These are phyloP conservation scores for Nycticryphes semicollaris DNA, from an alignment of 2,113 vertebrate genomes.

Conservation along the genomic window DNA sequence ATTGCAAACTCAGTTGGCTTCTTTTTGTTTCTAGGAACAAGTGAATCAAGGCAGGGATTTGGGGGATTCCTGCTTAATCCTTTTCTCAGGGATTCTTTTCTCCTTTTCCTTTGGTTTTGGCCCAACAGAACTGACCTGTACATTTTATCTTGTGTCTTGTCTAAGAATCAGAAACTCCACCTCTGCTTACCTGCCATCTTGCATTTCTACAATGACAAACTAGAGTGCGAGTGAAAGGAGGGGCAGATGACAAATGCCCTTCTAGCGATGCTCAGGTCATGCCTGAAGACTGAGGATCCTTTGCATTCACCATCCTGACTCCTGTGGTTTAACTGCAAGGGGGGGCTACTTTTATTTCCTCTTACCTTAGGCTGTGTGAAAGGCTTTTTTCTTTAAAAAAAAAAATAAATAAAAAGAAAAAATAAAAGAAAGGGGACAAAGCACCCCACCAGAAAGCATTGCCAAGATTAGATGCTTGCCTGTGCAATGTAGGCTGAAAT, in stretches of 20 bases:
- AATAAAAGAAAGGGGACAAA: neutral
- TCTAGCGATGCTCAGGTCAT: neutral
- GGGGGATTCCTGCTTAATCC: neutral
- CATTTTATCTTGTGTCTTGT: neutral
- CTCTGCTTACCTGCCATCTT: neutral
- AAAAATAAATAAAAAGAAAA: accelerated
- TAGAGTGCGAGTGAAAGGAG: neutral
- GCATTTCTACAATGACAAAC: neutral
- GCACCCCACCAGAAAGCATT: neutral
- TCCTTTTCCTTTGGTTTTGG: slow-evolving; percentile 9
- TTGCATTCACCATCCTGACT: neutral
- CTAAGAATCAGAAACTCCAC: neutral
- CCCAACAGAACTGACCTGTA: neutral
- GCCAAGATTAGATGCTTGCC: slow-evolving; percentile 39
- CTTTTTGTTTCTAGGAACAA: neutral
- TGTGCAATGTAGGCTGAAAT: slow-evolving; percentile 34
- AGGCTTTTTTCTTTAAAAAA: neutral
- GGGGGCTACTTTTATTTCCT: neutral
- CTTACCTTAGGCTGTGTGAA: neutral
- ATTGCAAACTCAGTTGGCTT: slow-evolving; percentile 19
- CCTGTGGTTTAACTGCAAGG: neutral
- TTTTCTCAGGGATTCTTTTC: slow-evolving; percentile 20
- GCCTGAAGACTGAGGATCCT: neutral
- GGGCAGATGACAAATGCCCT: neutral
- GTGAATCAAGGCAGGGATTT: slow-evolving; percentile 18